Conservation (phyloP, 2,888 invertebrate species). For the Nomada fabriciana region DNA sequence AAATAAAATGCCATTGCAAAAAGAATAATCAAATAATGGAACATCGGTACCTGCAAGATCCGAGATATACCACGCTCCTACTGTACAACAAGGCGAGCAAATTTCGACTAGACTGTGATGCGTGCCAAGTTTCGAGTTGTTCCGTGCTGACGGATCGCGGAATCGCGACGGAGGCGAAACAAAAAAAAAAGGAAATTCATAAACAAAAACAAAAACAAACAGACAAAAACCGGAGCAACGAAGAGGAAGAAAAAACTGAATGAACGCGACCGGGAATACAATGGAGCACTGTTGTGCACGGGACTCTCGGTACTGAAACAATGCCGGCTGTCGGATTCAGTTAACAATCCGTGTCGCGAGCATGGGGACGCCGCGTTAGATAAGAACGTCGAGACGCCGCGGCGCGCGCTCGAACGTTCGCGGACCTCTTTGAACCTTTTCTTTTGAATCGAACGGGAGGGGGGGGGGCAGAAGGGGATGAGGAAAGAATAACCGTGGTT, state of each 20-base stretch:
- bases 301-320: slow-evolving; percentile 69
- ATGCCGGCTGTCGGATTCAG: slow-evolving; percentile 75
- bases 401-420: slow-evolving; percentile 43
- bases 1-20: too few species aligned
- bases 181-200: slow-evolving; percentile 5
- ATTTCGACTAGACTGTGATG: slow-evolving; percentile 21
- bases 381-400: slow-evolving; percentile 70
- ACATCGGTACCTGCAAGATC: too few species aligned
- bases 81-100: neutral
- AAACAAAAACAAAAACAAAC: slow-evolving; percentile 19
- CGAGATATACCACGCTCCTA: neutral
- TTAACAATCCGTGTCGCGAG: slow-evolving; percentile 76
- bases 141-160: slow-evolving; percentile 58
- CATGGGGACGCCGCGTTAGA: slow-evolving; percentile 72
- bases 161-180: slow-evolving; percentile 23
- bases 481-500: neutral
- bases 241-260: slow-evolving; percentile 65
- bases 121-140: slow-evolving; percentile 35
- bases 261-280: slow-evolving; percentile 72
- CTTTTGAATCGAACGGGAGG: slow-evolving; percentile 59
- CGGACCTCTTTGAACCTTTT: slow-evolving; percentile 52
- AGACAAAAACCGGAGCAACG: slow-evolving; percentile 29
- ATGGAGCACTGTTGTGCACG: slow-evolving; percentile 74
- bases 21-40: too few species aligned
- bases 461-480: neutral